phyloP scores from a whole-genome alignment of 1,140 invertebrate genomes.

The Drosophila lini region DNA sequence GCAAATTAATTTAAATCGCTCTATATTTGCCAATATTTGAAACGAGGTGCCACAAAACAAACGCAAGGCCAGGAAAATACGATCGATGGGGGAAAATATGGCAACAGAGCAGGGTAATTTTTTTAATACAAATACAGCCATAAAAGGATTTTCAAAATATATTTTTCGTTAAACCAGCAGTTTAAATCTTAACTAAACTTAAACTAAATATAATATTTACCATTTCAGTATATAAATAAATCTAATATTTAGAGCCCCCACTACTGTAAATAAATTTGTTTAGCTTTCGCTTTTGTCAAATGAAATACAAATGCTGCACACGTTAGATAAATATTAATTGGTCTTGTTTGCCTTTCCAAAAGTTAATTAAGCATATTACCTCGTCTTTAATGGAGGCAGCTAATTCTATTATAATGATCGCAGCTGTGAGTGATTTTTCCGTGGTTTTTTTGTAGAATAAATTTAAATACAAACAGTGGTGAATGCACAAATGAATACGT shows the following conservation, averaged over 20 bases:
- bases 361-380: slow-evolving; percentile 4
- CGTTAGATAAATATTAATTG: neutral
- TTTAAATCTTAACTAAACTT: neutral
- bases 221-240: neutral
- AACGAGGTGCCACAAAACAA: slow-evolving; percentile 6
- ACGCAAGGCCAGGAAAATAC: neutral
- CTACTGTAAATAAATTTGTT: slow-evolving; percentile 2
- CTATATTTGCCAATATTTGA: slow-evolving; percentile 6
- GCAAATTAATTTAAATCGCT: slow-evolving; percentile 24
- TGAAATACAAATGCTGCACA: too few relatives aligned
- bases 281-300: neutral
- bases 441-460: slow-evolving; percentile 27
- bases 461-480: slow-evolving; percentile 57
- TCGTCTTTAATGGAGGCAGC: neutral
- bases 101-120: neutral
- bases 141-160: neutral
- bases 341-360: slow-evolving; percentile 2
- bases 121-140: neutral
- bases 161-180: neutral
- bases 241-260: neutral
- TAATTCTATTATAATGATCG: slow-evolving; percentile 13
- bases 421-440: slow-evolving; percentile 6
- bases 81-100: neutral
- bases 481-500: slow-evolving; percentile 54
- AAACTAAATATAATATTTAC: neutral